phyloP scores from a whole-genome alignment of 2,113 vertebrate genomes.

The Macrotus californicus region DNA sequence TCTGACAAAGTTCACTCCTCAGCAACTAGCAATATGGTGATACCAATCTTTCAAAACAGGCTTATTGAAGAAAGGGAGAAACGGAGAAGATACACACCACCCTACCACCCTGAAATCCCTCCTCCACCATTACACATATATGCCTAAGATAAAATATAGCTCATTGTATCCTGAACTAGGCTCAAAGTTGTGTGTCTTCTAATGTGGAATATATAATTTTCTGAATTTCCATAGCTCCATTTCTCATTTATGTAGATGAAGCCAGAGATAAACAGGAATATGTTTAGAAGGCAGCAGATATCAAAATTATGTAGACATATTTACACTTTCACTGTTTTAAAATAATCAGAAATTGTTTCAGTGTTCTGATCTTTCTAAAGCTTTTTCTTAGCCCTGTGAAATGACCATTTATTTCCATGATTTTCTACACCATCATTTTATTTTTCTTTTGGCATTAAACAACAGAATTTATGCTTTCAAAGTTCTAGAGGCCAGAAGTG shows the following conservation, averaged over 20 bases:
- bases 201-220: background rate
- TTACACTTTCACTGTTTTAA: constrained; percentile 4
- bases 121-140: background rate
- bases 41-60: background rate
- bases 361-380: background rate
- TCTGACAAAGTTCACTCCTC: background rate
- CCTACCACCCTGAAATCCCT: background rate
- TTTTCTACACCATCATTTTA: constrained; percentile 32
- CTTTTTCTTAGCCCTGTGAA: background rate
- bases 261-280: background rate
- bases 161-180: background rate
- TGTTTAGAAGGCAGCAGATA: background rate
- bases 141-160: background rate
- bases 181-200: background rate
- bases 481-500: background rate
- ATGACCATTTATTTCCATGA: constrained; percentile 57
- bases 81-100: background rate
- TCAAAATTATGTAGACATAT: background rate
- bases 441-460: background rate
- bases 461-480: background rate
- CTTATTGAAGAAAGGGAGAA: background rate
- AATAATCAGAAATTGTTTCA: constrained; percentile 22
- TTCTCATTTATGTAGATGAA: background rate
- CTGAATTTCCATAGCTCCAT: background rate
- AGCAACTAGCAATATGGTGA: background rate